Percentiles rank a stretch among this genome's conserved stretches.
Evolutionary conservation across 2,113 vertebrate species (phyloP).

Genomic region (Enhydra lutris): DNA sequence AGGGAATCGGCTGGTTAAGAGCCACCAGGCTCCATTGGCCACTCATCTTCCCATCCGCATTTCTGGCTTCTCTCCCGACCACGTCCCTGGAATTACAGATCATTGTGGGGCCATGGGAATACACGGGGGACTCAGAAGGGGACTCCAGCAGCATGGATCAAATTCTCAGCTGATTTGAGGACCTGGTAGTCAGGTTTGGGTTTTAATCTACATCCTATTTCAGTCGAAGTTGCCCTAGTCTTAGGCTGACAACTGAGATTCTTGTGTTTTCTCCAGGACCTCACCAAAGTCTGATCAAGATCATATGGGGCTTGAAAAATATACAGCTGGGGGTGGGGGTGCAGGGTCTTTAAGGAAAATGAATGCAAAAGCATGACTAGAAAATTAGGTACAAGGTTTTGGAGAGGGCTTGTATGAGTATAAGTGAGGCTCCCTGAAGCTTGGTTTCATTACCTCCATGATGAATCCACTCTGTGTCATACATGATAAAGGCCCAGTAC

Average conservation of each 20-base stretch:
- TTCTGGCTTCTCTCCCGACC: not conserved
- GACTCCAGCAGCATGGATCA: fast-evolving
- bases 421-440: not conserved
- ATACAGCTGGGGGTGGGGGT: too few relatives aligned
- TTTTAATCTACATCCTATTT: not conserved
- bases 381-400: not conserved
- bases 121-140: not conserved
- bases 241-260: not conserved
- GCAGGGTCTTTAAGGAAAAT: not conserved
- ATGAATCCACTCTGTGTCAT: not conserved
- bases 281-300: not conserved
- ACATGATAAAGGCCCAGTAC: not conserved
- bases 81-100: too few relatives aligned
- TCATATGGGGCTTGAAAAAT: not conserved
- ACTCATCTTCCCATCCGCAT: not conserved
- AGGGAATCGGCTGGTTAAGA: not conserved
- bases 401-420: not conserved
- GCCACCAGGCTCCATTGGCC: fast-evolving
- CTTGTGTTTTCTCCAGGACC: not conserved
- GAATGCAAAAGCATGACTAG: not conserved
- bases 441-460: too few relatives aligned
- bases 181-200: too few relatives aligned
- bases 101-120: fast-evolving
- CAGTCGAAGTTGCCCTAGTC: not conserved
- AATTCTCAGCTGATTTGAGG: not conserved